Base-by-base conservation (phyloP, 2,888 invertebrate genomes). In the Ennomos quercinarius region DNA sequence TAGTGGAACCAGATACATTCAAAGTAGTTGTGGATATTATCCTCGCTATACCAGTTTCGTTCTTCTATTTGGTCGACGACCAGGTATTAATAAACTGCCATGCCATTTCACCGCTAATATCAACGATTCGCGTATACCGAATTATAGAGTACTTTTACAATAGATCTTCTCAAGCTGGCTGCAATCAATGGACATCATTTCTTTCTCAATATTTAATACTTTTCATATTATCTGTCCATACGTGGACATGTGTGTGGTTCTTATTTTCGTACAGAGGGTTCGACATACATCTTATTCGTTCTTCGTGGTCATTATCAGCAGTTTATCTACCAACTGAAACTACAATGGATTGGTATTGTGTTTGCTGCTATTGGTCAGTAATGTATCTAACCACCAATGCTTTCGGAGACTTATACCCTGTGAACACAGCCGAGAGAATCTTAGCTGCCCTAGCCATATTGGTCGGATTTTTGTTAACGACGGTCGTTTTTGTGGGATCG, bases 401-500 rank as follows among this genome's bases (percentile, higher is more conserved):
- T 34, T 76, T 92, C 17, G 93, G 93, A 5, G 93, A 93, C 62
- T 76, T 93, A 50, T 92, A 89, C 63, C 92, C 92, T 39, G 84
- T 90, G 6, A 89, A 86, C 12, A 86, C 89, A 12, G 63, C 71
- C 42, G 92, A 93, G 74, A 84, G 92, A 72, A 71, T 89, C 10
- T 76, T 80, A 66, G 87, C 84, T 54, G 87, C 84, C 39, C 49
- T 86, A 11, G 88, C 87, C 5, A 86, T 88, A 64, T 70, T 89
- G 59, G 66, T 91, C 17, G 93, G 93, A 0, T 93, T 93, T 70
- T 71, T 87, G 27, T 68, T 93, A 27, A 92, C 91, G 38, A 93
- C 92, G 5, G 81, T 93, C 36, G 88, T 93, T 10, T 93, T 93
- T 71, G 93, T 93, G 63, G 93, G 93, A 54, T 92, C 92, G 34